Evolutionary conservation across 2,113 vertebrate species (phyloP).

Genomic region (Ancistrus triradiatus): DNA sequence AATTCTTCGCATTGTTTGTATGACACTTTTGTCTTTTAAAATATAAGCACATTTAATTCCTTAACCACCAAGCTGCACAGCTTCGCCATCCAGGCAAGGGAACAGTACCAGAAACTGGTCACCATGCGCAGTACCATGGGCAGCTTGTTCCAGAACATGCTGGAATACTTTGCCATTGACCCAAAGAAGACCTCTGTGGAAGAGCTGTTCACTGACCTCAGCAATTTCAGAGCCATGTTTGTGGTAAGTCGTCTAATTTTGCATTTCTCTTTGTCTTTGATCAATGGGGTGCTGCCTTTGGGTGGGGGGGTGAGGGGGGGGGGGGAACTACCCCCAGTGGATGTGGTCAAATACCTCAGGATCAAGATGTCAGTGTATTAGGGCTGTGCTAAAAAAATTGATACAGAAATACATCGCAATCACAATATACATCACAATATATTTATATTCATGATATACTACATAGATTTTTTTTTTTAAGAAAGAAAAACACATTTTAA

Average conservation of each 20-base stretch:
- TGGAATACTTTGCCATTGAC: slow-evolving; percentile 85
- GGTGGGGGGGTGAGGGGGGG: too few relatives aligned
- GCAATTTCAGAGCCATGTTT: slow-evolving; percentile 91
- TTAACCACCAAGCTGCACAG: slow-evolving; percentile 79
- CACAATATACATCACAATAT: too few relatives aligned
- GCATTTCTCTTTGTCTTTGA: not conserved
- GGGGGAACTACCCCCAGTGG: too few relatives aligned
- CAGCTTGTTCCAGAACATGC: slow-evolving; percentile 76
- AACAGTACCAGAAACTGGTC: slow-evolving; percentile 82
- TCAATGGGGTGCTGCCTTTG: too few relatives aligned
- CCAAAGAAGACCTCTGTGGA: slow-evolving; percentile 91
- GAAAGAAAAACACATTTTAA: too few relatives aligned
- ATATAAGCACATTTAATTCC: slow-evolving; percentile 37
- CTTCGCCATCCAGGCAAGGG: slow-evolving; percentile 78
- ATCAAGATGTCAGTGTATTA: too few relatives aligned
- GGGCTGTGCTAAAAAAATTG: too few relatives aligned
- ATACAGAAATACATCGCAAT: too few relatives aligned
- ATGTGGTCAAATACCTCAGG: too few relatives aligned
- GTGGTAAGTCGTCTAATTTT: slow-evolving; percentile 64
- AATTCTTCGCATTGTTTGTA: not conserved
- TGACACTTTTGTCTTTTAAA: too few relatives aligned
- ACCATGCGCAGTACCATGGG: slow-evolving; percentile 86
- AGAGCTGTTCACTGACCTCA: slow-evolving; percentile 89
- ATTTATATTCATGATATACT: too few relatives aligned
- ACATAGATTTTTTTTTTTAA: too few relatives aligned